Evolutionary conservation across 2,888 invertebrate genomes (phyloP).

Genomic region (Cryptus armator): DNA sequence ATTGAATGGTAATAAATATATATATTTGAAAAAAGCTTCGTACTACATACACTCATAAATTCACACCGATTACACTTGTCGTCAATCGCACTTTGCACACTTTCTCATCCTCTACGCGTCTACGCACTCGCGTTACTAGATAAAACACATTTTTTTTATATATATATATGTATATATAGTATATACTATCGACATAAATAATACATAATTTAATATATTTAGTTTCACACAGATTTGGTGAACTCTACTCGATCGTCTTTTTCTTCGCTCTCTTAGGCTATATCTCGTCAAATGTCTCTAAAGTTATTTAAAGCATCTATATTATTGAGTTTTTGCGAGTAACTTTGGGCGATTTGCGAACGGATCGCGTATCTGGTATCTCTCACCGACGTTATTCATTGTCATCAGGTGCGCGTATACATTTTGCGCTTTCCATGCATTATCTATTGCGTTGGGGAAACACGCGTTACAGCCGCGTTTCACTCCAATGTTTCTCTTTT

Average conservation of each 20-base stretch:
- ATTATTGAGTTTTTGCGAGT: constrained; percentile 56
- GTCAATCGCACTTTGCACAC: constrained; percentile 3
- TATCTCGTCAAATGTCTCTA: constrained; percentile 38
- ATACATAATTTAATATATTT: constrained; percentile 38
- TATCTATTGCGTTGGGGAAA: not conserved
- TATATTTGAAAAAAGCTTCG: constrained; percentile 36
- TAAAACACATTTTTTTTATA: constrained; percentile 9
- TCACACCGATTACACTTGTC: constrained; percentile 17
- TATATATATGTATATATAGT: not conserved
- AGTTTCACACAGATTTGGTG: constrained; percentile 57
- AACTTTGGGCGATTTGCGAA: constrained; percentile 64
- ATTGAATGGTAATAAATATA: constrained; percentile 58
- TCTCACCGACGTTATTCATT: not conserved
- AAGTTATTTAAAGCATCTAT: constrained; percentile 62
- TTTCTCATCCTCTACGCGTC: constrained; percentile 5
- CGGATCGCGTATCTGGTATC: constrained; percentile 46
- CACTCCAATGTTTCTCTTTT: constrained; percentile 16
- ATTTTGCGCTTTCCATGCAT: constrained; percentile 24
- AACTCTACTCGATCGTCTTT: constrained; percentile 44
- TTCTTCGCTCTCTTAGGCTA: constrained; percentile 3
- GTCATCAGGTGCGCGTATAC: not conserved
- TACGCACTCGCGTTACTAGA: not conserved
- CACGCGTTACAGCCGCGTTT: not conserved
- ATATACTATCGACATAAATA: constrained; percentile 54
- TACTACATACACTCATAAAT: constrained; percentile 30